Conservation (phyloP, 2,113 vertebrate species). For the Regulus satrapa region DNA sequence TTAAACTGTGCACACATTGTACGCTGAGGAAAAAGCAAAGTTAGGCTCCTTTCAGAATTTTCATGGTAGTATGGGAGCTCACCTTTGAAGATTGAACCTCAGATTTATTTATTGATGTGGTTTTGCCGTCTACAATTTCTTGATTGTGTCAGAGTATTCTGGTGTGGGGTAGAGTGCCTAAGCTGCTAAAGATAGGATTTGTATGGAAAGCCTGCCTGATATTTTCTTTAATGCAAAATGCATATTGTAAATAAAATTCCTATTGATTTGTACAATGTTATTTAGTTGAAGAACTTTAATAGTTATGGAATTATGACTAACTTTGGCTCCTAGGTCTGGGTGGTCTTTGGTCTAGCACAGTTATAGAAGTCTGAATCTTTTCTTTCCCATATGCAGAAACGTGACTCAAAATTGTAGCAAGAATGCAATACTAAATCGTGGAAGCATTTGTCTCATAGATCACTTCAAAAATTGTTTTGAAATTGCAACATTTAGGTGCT, state of each 20-base stretch:
- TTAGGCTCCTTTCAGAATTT: neutral
- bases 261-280: neutral
- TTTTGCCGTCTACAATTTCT: neutral
- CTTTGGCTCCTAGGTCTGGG: neutral
- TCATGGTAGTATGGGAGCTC: neutral
- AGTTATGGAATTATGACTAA: neutral
- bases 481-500: neutral
- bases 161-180: neutral
- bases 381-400: neutral
- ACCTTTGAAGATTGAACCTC: neutral
- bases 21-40: neutral
- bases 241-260: neutral
- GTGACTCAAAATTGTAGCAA: neutral
- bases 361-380: neutral
- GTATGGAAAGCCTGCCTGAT: neutral
- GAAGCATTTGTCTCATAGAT: neutral
- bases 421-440: neutral
- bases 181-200: neutral
- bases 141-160: neutral
- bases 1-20: constrained; percentile 32
- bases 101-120: neutral
- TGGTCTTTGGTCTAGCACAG: neutral
- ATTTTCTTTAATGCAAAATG: neutral
- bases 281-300: neutral
- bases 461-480: neutral